Evolutionary conservation across 2,113 vertebrate species (phyloP).

Genomic region (Electrona antarctica): DNA sequence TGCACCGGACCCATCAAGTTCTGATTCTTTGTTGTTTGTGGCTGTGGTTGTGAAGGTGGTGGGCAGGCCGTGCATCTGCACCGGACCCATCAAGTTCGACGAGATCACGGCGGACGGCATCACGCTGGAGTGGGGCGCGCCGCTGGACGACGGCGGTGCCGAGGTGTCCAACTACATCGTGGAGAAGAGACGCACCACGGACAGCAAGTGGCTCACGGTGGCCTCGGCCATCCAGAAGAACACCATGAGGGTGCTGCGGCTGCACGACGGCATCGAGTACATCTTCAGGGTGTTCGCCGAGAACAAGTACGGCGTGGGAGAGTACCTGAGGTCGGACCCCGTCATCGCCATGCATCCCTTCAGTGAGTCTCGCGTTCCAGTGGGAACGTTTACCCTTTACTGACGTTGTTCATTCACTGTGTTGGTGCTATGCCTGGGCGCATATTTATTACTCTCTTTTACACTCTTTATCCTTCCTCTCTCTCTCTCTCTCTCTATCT

Average conservation of each 20-base stretch:
- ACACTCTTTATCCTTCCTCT: background rate
- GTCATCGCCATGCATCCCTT: constrained; percentile 96
- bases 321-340: constrained; percentile 92
- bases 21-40: too few relatives aligned
- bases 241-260: constrained; percentile 91
- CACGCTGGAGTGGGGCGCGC: constrained; percentile 93
- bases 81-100: constrained; percentile 93
- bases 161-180: constrained; percentile 97
- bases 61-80: constrained; percentile 95
- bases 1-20: constrained; percentile 94
- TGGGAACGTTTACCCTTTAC: background rate
- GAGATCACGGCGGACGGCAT: constrained; percentile 96
- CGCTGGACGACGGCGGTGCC: constrained; percentile 93
- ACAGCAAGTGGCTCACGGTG: constrained; percentile 95
- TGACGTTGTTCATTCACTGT: constrained; percentile 15
- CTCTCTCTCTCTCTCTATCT: background rate
- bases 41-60: constrained; percentile 80
- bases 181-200: constrained; percentile 92
- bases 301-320: constrained; percentile 97
- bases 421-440: background rate
- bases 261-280: constrained; percentile 94
- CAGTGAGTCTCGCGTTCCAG: constrained; percentile 80
- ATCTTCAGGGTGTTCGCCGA: constrained; percentile 96
- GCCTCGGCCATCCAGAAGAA: constrained; percentile 97
- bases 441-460: constrained; percentile 3